Evolutionary conservation across 2,797 vertebrate species (phyloP).

Genomic region (Miichthys miiuy): DNA sequence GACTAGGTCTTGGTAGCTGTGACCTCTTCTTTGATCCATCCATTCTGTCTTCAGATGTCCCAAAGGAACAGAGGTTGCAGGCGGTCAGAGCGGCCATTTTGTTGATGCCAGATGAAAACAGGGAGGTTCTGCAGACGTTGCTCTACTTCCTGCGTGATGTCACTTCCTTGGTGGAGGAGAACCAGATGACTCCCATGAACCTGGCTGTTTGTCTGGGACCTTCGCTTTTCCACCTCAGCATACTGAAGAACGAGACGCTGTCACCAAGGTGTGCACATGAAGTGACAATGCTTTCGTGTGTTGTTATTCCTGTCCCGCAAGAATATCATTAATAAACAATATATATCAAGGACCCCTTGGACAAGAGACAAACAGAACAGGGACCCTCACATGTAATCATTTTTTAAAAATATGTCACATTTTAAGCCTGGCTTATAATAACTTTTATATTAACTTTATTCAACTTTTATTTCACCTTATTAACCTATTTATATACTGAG

Average conservation of each 20-base stretch:
- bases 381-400: too few relatives aligned
- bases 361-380: too few relatives aligned
- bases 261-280: conserved; percentile 88
- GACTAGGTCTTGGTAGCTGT: background rate
- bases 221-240: conserved; percentile 97
- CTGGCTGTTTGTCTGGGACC: conserved; percentile 97
- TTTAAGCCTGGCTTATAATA: too few relatives aligned
- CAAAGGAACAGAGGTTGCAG: conserved; percentile 94
- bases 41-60: conserved; percentile 86
- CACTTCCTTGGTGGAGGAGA: conserved; percentile 92
- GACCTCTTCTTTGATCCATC: background rate
- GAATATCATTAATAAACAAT: background rate
- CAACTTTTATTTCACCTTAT: too few relatives aligned
- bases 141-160: conserved; percentile 95
- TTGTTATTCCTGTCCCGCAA: background rate
- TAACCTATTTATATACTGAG: too few relatives aligned
- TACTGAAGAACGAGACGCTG: conserved; percentile 92
- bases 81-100: conserved; percentile 94
- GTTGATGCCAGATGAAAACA: conserved; percentile 96
- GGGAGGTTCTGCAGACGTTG: conserved; percentile 94
- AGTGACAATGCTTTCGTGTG: too few relatives aligned
- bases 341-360: too few relatives aligned
- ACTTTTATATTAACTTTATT: too few relatives aligned
- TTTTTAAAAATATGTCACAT: too few relatives aligned
- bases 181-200: conserved; percentile 99